Evolutionary conservation across 2,113 vertebrate species (phyloP).

Genomic region (Cheirogaleus medius): DNA sequence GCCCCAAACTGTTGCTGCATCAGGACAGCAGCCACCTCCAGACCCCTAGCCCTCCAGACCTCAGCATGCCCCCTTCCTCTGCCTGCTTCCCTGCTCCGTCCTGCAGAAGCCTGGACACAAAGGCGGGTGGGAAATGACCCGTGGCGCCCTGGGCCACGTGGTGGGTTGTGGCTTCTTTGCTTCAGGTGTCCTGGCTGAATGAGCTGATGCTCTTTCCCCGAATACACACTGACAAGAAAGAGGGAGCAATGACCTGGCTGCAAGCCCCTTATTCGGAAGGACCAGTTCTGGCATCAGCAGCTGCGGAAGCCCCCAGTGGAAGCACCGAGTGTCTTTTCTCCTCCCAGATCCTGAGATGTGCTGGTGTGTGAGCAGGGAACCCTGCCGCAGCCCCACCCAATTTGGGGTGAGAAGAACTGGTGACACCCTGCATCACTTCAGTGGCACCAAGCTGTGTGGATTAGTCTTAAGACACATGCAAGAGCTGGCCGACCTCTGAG

Average conservation of each 20-base stretch:
- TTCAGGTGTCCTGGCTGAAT: neutral
- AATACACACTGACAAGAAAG: neutral
- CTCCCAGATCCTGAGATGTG: neutral
- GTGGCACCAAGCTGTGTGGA: neutral
- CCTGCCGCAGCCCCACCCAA: neutral
- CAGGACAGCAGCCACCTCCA: neutral
- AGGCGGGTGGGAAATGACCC: fast-evolving
- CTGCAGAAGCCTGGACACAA: neutral
- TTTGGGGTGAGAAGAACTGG: neutral
- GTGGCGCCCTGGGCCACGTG: fast-evolving
- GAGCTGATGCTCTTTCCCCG: neutral
- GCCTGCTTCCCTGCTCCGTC: fast-evolving
- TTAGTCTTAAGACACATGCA: neutral
- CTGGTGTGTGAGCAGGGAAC: neutral
- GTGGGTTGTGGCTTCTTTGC: neutral
- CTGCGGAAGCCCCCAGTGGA: neutral
- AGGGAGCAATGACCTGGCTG: neutral
- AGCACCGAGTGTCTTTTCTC: neutral
- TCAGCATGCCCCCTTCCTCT: neutral
- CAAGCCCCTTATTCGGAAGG: neutral
- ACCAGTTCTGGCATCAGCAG: neutral
- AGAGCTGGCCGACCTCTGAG: neutral
- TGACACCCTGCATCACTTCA: neutral
- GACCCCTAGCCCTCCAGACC: no score
- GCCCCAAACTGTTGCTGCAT: neutral